These are phyloP conservation scores for Cephus cinctus DNA, from an alignment of 1,140 invertebrate species.

Conservation along the genomic window DNA sequence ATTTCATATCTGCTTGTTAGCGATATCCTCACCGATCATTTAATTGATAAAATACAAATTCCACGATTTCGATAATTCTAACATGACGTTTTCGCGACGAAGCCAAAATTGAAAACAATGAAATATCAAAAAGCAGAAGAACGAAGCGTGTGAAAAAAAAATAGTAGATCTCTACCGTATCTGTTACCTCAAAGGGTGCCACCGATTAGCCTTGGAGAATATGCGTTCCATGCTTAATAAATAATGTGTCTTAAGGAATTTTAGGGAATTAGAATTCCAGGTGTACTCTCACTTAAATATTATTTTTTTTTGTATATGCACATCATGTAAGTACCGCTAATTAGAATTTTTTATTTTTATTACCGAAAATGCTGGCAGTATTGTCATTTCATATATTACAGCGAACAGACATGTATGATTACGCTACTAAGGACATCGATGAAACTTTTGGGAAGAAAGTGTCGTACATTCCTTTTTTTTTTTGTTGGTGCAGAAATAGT, in stretches of 20 bases:
- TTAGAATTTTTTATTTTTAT: slow-evolving; percentile 14
- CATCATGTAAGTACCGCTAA: no score
- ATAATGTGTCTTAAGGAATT: no score
- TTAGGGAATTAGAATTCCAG: no score
- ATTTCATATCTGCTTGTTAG: neutral
- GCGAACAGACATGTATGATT: slow-evolving; percentile 26
- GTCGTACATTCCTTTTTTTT: slow-evolving; percentile 1
- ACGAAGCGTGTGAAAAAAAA: no score
- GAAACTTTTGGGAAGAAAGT: slow-evolving; percentile 7
- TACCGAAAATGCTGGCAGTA: slow-evolving; percentile 32
- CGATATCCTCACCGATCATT: no score
- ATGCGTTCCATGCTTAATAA: neutral
- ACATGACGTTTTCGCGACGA: no score
- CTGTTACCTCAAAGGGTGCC: no score
- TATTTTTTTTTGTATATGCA: no score
- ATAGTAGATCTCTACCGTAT: no score
- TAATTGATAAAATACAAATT: no score
- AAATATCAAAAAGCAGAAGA: slow-evolving; percentile 3
- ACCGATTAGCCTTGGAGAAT: neutral
- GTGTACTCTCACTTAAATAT: no score
- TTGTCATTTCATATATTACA: slow-evolving; percentile 32
- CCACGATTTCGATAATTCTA: no score
- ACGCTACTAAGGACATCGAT: slow-evolving; percentile 22
- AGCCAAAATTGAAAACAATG: slow-evolving; percentile 7
- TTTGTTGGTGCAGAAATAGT: neutral